Percentiles rank a stretch among this genome's conserved stretches.
These are phyloP conservation scores for Apocrypta bakeri DNA, from an alignment of 1,140 invertebrate species.

Conservation along the genomic window DNA sequence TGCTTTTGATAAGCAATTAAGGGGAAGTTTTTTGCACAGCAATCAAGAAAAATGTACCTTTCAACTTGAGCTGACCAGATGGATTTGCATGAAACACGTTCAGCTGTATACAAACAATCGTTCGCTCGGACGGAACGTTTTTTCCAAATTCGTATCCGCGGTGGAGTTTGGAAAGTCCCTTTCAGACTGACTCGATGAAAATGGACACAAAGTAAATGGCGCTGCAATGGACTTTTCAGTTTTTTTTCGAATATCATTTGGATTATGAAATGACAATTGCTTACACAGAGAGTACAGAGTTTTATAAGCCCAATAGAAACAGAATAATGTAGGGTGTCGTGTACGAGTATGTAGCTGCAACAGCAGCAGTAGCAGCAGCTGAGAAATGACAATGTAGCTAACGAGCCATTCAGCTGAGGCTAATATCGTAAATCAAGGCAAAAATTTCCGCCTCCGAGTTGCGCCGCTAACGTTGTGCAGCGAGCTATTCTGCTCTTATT, in stretches of 20 bases:
- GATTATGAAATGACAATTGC: not conserved
- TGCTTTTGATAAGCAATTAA: slow-evolving; percentile 39
- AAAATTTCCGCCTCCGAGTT: slow-evolving; percentile 57
- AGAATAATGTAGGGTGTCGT: slow-evolving; percentile 38
- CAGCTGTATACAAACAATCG: not conserved
- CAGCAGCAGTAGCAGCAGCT: slow-evolving; percentile 57
- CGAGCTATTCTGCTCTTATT: slow-evolving; percentile 35
- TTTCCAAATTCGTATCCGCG: not conserved
- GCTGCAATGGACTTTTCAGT: not conserved
- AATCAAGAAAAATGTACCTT: not conserved
- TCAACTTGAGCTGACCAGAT: not conserved
- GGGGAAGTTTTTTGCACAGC: not conserved
- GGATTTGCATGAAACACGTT: slow-evolving; percentile 14
- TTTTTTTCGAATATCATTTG: not conserved
- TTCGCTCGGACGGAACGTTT: not conserved
- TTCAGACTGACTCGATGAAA: not conserved
- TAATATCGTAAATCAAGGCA: slow-evolving; percentile 68
- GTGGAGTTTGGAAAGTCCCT: slow-evolving; percentile 1
- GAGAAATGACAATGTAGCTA: slow-evolving; percentile 66
- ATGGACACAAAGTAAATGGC: not conserved
- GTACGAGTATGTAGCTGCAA: slow-evolving; percentile 13
- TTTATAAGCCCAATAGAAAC: not conserved
- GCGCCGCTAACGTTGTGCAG: not conserved
- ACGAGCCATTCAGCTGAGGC: slow-evolving; percentile 64
- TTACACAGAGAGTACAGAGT: not conserved